Percentiles rank a stretch among this genome's conserved stretches.
These are phyloP conservation scores for Drosophila anomalata DNA, from an alignment of 2,888 invertebrate species.

Conservation along the genomic window DNA sequence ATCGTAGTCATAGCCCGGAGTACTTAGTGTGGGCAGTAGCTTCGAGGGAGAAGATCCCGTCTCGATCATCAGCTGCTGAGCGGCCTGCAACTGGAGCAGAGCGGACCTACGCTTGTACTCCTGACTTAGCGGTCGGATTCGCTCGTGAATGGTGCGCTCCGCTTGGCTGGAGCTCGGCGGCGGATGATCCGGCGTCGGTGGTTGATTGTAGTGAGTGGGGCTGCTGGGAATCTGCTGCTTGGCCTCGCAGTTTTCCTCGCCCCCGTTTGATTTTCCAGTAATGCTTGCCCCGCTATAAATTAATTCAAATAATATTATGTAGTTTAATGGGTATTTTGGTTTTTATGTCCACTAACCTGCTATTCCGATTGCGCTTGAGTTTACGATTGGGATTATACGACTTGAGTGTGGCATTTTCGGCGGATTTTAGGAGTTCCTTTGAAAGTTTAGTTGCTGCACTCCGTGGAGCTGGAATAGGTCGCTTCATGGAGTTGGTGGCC, in stretches of 20 bases:
- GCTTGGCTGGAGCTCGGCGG: slow-evolving; percentile 96
- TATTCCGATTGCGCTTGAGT: slow-evolving; percentile 82
- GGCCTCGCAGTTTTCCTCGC: slow-evolving; percentile 79
- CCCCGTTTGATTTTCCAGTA: slow-evolving; percentile 59
- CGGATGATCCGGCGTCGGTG: slow-evolving; percentile 97
- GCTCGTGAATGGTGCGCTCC: slow-evolving; percentile 93
- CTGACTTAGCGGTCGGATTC: slow-evolving; percentile 95
- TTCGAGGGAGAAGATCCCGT: slow-evolving; percentile 78
- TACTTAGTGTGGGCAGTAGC: slow-evolving; percentile 60
- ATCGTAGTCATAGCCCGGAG: slow-evolving; percentile 74
- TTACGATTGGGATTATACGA: slow-evolving; percentile 84
- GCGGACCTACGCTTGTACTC: slow-evolving; percentile 85
- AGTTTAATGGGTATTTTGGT: background rate
- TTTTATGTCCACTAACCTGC: slow-evolving; percentile 66
- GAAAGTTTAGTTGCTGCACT: slow-evolving; percentile 61
- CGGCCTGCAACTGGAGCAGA: slow-evolving; percentile 72
- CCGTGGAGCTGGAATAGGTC: slow-evolving; percentile 79
- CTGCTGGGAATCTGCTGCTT: slow-evolving; percentile 88
- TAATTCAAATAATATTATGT: background rate
- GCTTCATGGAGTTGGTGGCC: slow-evolving; percentile 74
- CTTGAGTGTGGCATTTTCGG: slow-evolving; percentile 78
- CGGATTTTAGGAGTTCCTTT: slow-evolving; percentile 71
- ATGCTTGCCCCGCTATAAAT: slow-evolving; percentile 55
- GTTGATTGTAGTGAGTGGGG: slow-evolving; percentile 95
- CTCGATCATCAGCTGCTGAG: slow-evolving; percentile 74